A percentile compares a stretch with the other conserved stretches of the same genome.
phyloP scores from a whole-genome alignment of 2,797 vertebrate genomes.

The Enteromius argenteus region DNA sequence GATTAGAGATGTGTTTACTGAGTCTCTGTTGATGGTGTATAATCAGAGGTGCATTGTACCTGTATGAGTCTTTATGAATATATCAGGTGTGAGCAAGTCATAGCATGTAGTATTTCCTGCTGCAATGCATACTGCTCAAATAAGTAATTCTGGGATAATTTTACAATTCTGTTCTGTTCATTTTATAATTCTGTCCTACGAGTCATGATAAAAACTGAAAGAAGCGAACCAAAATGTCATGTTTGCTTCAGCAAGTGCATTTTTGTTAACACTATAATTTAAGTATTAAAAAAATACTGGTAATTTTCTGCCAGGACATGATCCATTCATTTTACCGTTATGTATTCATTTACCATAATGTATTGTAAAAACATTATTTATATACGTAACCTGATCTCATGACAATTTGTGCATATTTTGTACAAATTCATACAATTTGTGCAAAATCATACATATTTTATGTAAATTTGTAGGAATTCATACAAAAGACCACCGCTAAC shows the following conservation, averaged over 20 bases:
- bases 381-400: no score
- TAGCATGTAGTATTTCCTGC: background rate
- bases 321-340: background rate
- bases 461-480: background rate
- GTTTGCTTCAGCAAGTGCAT: background rate
- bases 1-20: slow-evolving; percentile 4
- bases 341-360: no score
- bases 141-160: background rate
- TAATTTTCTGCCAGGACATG: background rate
- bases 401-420: no score
- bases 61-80: background rate
- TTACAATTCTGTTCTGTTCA: background rate
- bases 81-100: slow-evolving; percentile 3
- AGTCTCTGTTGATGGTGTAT: background rate
- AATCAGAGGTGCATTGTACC: slow-evolving; percentile 4
- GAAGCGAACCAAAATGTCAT: background rate
- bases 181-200: background rate
- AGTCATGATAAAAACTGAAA: background rate
- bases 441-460: background rate
- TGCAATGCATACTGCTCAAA: background rate
- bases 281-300: no score
- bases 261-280: background rate
- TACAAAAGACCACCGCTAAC: background rate
- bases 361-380: no score
- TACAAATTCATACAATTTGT: no score